Conservation (phyloP, 2,113 vertebrate genomes). For the Mustela nigripes region DNA sequence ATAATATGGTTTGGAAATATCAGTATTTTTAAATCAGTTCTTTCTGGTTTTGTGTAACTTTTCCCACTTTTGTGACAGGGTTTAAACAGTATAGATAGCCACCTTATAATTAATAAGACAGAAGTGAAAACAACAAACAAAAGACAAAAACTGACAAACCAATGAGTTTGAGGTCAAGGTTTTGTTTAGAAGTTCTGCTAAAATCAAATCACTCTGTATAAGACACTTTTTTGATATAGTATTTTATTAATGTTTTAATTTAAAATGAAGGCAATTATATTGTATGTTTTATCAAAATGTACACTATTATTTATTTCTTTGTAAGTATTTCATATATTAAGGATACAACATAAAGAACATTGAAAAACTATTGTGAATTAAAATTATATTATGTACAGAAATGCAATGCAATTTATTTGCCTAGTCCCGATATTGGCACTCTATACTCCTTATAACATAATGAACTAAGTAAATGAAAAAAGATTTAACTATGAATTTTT, state of each 20-base stretch:
- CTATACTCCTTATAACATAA: background rate
- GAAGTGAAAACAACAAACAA: background rate
- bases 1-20: background rate
- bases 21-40: background rate
- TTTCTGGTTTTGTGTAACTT: background rate
- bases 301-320: background rate
- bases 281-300: background rate
- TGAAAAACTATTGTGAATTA: background rate
- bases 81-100: background rate
- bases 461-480: background rate
- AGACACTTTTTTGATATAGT: background rate
- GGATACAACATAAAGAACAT: background rate
- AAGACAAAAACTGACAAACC: background rate
- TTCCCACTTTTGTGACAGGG: background rate
- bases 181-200: background rate
- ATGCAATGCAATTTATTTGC: background rate
- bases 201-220: background rate
- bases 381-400: background rate
- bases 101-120: background rate
- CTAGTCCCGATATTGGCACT: background rate
- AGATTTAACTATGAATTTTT: background rate
- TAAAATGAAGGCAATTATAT: background rate
- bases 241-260: background rate
- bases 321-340: background rate
- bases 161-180: background rate